A percentile compares a stretch with the other conserved stretches of the same genome.
Conservation (phyloP, 2,888 invertebrate species). For the Autographa gamma region DNA sequence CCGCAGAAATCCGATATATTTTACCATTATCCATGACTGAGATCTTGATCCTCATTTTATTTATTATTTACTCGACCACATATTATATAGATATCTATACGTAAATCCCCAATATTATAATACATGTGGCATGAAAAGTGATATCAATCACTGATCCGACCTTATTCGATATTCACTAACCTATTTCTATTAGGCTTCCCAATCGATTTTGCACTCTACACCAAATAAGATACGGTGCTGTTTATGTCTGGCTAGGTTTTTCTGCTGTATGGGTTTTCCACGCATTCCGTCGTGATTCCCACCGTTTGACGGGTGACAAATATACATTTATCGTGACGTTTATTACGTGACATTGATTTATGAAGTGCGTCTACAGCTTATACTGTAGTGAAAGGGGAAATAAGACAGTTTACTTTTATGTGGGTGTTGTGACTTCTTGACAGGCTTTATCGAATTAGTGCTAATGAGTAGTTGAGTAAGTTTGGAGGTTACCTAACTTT, state of each 20-base stretch:
- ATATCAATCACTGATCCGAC: conserved; percentile 64
- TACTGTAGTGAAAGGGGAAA: conserved; percentile 34
- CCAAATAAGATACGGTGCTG: conserved; percentile 9
- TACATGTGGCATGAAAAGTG: conserved; percentile 51
- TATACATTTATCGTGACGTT: conserved; percentile 74
- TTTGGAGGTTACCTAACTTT: not conserved
- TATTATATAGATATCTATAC: conserved; percentile 29
- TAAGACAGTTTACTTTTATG: conserved; percentile 41
- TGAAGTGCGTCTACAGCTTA: conserved; percentile 61
- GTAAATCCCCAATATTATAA: conserved; percentile 38
- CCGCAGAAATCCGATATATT: not conserved
- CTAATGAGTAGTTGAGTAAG: conserved; percentile 2
- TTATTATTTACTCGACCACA: conserved; percentile 37
- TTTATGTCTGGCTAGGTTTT: conserved; percentile 33
- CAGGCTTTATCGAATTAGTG: conserved; percentile 9
- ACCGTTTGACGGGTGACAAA: conserved; percentile 71
- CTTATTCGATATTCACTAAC: conserved; percentile 59
- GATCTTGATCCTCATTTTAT: conserved; percentile 31
- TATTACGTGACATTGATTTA: conserved; percentile 74
- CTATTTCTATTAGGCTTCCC: conserved; percentile 24
- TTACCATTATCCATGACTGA: conserved; percentile 14
- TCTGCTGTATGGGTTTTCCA: conserved; percentile 50
- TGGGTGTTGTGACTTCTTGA: conserved; percentile 18
- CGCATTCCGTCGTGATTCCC: conserved; percentile 57
- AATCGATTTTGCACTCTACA: conserved; percentile 24